These are phyloP conservation scores for Boloria selene DNA, from an alignment of 2,888 invertebrate species.

Conservation along the genomic window DNA sequence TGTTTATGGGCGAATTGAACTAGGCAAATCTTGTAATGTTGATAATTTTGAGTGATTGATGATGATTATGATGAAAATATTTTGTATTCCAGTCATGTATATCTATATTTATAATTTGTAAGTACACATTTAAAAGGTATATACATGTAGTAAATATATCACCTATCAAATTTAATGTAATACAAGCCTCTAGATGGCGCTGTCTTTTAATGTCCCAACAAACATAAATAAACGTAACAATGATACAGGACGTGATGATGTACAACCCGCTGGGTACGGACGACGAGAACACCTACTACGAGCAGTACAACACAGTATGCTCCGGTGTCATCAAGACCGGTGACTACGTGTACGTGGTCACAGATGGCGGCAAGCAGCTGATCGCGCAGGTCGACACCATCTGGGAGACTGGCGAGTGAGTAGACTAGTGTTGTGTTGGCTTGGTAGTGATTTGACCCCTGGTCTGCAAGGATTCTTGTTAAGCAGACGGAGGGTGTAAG, in stretches of 20 bases:
- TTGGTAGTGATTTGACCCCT: background rate
- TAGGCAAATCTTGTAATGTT: too few species aligned
- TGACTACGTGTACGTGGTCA: conserved; percentile 97
- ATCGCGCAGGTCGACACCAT: conserved; percentile 96
- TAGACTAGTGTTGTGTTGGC: conserved; percentile 41
- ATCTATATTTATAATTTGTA: too few species aligned
- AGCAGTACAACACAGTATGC: conserved; percentile 94
- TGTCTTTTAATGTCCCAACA: too few species aligned
- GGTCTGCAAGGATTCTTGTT: too few species aligned
- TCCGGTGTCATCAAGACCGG: conserved; percentile 93
- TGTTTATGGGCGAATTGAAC: background rate
- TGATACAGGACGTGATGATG: conserved; percentile 88
- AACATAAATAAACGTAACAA: too few species aligned
- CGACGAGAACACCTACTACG: conserved; percentile 93
- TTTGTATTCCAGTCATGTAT: too few species aligned
- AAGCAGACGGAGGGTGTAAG: too few species aligned
- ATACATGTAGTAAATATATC: too few species aligned
- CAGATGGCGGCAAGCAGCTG: conserved; percentile 93
- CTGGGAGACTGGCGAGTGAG: conserved; percentile 95
- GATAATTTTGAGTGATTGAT: background rate
- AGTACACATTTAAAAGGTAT: too few species aligned
- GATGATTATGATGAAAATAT: background rate
- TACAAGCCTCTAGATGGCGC: too few species aligned
- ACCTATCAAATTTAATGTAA: too few species aligned
- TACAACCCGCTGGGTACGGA: conserved; percentile 86